Conservation (phyloP, 2,113 vertebrate species). For the Chloropsis hardwickii region DNA sequence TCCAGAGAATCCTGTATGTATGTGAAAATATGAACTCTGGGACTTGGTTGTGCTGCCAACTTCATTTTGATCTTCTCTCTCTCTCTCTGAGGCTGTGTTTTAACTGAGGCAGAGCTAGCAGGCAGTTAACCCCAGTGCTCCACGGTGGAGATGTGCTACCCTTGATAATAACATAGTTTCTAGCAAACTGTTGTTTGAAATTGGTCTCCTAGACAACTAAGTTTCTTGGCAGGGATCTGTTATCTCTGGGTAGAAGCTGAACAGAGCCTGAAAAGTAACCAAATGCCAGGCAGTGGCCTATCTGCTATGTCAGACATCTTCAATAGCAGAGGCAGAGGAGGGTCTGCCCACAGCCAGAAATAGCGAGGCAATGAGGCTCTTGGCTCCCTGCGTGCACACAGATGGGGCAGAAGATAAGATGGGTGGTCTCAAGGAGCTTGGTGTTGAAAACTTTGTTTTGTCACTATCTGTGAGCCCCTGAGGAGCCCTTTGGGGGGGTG, state of each 20-base stretch:
- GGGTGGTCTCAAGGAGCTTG: background rate
- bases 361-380: background rate
- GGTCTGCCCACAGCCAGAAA: background rate
- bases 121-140: constrained; percentile 11
- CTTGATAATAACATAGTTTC: background rate
- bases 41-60: background rate
- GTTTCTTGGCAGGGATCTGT: constrained; percentile 25
- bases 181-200: constrained; percentile 30
- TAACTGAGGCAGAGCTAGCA: background rate
- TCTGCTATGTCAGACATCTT: constrained; percentile 32
- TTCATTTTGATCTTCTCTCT: background rate
- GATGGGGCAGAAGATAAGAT: background rate
- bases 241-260: background rate
- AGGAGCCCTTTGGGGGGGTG: background rate
- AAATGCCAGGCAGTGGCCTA: constrained; percentile 19
- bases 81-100: background rate
- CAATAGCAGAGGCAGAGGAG: background rate
- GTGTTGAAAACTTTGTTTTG: background rate
- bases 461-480: background rate
- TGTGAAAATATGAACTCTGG: background rate
- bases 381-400: background rate
- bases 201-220: background rate
- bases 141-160: background rate
- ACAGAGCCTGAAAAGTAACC: constrained; percentile 4
- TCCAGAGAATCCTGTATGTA: background rate